These are phyloP conservation scores for Plodia interpunctella DNA, from an alignment of 1,140 invertebrate species.

Conservation along the genomic window DNA sequence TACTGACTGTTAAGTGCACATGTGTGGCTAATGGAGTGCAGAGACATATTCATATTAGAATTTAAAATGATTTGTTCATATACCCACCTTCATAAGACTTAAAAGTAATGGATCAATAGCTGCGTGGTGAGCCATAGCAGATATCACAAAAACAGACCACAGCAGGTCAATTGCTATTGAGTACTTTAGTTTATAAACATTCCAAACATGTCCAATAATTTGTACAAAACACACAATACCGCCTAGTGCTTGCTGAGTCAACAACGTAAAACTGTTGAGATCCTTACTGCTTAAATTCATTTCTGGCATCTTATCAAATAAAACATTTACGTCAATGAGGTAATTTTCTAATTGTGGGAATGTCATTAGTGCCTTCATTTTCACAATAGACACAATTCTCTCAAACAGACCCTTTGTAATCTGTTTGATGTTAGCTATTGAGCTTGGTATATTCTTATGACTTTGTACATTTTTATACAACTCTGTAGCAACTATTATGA, in stretches of 20 bases:
- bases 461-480: slow-evolving; percentile 45
- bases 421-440: slow-evolving; percentile 50
- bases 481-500: slow-evolving; percentile 51
- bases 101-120: slow-evolving; percentile 38
- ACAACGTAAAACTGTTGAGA: slow-evolving; percentile 36
- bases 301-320: slow-evolving; percentile 39
- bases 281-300: slow-evolving; percentile 32
- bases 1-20: no score
- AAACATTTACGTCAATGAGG: slow-evolving; percentile 41
- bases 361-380: slow-evolving; percentile 64
- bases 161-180: slow-evolving; percentile 51
- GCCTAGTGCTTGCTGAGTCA: slow-evolving; percentile 50
- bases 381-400: slow-evolving; percentile 55
- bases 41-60: not conserved
- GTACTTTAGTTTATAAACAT: slow-evolving; percentile 51
- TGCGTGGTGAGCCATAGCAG: slow-evolving; percentile 37
- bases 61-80: not conserved
- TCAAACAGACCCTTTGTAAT: slow-evolving; percentile 50
- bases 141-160: slow-evolving; percentile 56
- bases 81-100: slow-evolving; percentile 57
- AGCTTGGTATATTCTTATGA: slow-evolving; percentile 50
- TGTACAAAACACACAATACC: slow-evolving; percentile 59
- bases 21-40: no score
- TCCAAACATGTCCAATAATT: slow-evolving; percentile 55
- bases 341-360: slow-evolving; percentile 58